Evolutionary conservation across 2,888 invertebrate species (phyloP).

Genomic region (Stenichneumon culpator): DNA sequence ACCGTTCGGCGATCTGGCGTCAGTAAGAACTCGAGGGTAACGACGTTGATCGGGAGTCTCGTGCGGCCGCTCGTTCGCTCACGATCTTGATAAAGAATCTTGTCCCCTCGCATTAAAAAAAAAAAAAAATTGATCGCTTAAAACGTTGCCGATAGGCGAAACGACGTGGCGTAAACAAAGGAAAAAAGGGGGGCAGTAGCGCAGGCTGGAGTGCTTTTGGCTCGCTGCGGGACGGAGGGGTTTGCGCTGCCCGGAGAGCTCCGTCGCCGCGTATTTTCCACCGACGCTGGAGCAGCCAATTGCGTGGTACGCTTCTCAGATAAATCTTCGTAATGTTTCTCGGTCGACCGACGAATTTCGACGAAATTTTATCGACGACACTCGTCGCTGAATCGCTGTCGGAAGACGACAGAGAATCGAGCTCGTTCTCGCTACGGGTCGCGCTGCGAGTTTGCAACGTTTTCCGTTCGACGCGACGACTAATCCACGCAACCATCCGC

Average conservation of each 20-base stretch:
- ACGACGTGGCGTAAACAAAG: constrained; percentile 57
- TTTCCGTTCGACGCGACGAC: constrained; percentile 28
- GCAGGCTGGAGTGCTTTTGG: constrained; percentile 26
- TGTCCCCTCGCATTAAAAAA: too few relatives aligned
- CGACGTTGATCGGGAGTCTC: constrained; percentile 7
- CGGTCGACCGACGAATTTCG: neutral
- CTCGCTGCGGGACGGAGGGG: constrained; percentile 1
- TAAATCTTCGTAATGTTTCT: constrained; percentile 22
- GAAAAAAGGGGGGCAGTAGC: neutral
- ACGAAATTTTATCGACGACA: neutral
- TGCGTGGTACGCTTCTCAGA: constrained; percentile 42
- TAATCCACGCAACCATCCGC: constrained; percentile 33
- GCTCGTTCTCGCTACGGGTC: neutral
- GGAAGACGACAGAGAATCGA: neutral
- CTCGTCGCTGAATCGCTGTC: neutral
- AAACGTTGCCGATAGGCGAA: constrained; percentile 48
- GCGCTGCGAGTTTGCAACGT: neutral
- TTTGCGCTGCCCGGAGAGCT: constrained; percentile 46
- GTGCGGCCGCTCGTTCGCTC: neutral
- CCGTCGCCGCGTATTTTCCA: constrained; percentile 39
- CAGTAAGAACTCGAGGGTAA: constrained; percentile 47
- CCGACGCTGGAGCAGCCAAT: constrained; percentile 38
- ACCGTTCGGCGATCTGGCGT: constrained; percentile 30
- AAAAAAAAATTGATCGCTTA: neutral
- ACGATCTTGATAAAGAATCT: neutral